Evolutionary conservation across 2,797 vertebrate genomes (phyloP).

Genomic region (Pangasius larnaudii): DNA sequence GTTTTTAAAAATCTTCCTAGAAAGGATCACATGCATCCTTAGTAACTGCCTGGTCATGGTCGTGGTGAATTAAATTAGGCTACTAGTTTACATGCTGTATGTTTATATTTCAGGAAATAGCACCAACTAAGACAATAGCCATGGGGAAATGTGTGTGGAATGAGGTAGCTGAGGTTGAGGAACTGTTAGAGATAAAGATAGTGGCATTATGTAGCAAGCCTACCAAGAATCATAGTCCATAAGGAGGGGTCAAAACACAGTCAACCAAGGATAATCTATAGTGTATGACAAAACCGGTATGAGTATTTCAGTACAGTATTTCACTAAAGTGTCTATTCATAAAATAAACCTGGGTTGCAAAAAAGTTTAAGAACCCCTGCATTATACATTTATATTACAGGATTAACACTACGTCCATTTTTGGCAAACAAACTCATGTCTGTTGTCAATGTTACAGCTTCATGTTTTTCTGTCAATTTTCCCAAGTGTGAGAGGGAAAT

Average conservation of each 20-base stretch:
- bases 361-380: background rate
- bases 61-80: background rate
- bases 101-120: background rate
- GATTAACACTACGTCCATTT: background rate
- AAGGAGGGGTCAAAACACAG: background rate
- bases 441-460: background rate
- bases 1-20: background rate
- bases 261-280: background rate
- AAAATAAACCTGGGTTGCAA: background rate
- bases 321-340: background rate
- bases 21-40: background rate
- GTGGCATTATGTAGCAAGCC: too few species aligned
- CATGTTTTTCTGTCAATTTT: background rate
- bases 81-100: background rate
- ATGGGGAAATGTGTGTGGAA: background rate
- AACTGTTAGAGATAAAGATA: background rate
- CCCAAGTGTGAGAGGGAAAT: background rate
- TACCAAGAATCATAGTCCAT: background rate
- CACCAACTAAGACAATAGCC: background rate
- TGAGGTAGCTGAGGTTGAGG: background rate
- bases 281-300: background rate
- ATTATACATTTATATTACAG: background rate
- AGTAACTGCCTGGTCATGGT: background rate
- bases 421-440: background rate
- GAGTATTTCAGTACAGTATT: background rate